phyloP scores from a whole-genome alignment of 2,113 vertebrate genomes.

The Panthera tigris region DNA sequence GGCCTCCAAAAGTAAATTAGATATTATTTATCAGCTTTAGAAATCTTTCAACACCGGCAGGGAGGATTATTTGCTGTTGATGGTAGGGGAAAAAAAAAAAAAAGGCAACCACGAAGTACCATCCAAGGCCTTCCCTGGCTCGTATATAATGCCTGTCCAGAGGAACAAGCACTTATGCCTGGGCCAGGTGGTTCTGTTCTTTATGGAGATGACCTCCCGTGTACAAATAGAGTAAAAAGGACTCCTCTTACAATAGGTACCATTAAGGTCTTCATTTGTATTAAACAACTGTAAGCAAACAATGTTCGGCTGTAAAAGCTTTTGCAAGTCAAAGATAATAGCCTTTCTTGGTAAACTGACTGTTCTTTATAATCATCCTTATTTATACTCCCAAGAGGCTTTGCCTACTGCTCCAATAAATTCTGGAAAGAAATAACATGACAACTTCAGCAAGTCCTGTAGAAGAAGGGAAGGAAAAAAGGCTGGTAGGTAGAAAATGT shows the following conservation, averaged over 20 bases:
- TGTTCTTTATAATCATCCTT: constrained; percentile 58
- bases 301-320: constrained; percentile 66
- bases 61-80: background rate
- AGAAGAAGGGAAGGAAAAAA: background rate
- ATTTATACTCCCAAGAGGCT: constrained; percentile 65
- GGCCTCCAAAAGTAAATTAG: background rate
- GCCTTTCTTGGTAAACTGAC: constrained; percentile 61
- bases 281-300: constrained; percentile 73
- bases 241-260: constrained; percentile 65
- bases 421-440: constrained; percentile 66
- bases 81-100: background rate
- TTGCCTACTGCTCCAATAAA: constrained; percentile 69
- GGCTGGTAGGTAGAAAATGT: background rate
- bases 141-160: background rate
- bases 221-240: constrained; percentile 50
- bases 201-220: constrained; percentile 47
- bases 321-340: constrained; percentile 66
- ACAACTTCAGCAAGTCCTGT: constrained; percentile 54
- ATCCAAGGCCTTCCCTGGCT: background rate
- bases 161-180: constrained; percentile 32
- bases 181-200: constrained; percentile 21
- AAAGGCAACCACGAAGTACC: background rate
- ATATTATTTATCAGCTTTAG: background rate
- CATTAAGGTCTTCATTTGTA: constrained; percentile 48
- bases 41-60: background rate